Evolutionary conservation across 2,113 vertebrate genomes (phyloP).

Genomic region (Eira barbara): DNA sequence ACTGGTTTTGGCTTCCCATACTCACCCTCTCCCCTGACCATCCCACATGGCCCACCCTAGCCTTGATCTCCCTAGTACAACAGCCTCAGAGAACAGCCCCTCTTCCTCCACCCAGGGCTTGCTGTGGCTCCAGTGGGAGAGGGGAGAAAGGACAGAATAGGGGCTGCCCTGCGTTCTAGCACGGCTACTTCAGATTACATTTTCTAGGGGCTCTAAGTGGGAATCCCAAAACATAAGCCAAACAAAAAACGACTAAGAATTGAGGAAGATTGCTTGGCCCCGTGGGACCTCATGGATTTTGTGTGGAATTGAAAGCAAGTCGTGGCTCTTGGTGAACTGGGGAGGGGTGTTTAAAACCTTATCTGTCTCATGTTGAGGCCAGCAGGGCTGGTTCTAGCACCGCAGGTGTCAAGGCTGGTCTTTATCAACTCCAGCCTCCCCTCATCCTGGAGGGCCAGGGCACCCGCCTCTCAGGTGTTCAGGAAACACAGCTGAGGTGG

Average conservation of each 20-base stretch:
- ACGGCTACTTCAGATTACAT: neutral
- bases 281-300: neutral
- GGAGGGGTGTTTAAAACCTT: neutral
- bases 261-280: neutral
- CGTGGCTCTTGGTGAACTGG: neutral
- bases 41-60: neutral
- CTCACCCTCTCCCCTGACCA: neutral
- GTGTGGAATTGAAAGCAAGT: neutral
- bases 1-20: neutral
- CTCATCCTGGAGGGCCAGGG: neutral
- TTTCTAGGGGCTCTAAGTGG: neutral
- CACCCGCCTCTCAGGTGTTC: accelerated
- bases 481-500: neutral
- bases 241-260: neutral
- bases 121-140: neutral
- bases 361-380: neutral
- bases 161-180: neutral
- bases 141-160: neutral
- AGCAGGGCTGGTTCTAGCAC: neutral
- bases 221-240: neutral
- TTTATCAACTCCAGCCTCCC: neutral
- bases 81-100: neutral
- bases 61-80: neutral
- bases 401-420: neutral
- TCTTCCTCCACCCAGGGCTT: neutral